These are phyloP conservation scores for Daktulosphaira vitifoliae DNA, from an alignment of 1,140 invertebrate genomes.

Conservation along the genomic window DNA sequence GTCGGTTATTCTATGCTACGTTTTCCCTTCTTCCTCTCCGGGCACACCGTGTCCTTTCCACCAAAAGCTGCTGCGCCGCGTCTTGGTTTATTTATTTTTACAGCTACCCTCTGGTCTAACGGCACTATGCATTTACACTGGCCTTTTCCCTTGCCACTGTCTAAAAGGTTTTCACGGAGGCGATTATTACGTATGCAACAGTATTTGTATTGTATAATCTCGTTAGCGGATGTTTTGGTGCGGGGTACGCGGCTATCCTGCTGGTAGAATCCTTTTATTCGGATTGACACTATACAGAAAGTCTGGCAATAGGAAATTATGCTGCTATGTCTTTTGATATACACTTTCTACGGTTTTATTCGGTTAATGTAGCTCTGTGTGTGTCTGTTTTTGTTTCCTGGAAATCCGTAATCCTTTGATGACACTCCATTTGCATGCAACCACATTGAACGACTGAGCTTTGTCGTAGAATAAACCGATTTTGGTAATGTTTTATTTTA, in stretches of 20 bases:
- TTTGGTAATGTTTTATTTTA: constrained; percentile 28
- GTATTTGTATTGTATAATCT: constrained; percentile 40
- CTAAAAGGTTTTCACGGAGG: constrained; percentile 38
- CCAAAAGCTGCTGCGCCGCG: not conserved
- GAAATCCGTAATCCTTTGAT: constrained; percentile 33
- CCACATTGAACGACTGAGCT: constrained; percentile 4
- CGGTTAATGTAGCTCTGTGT: constrained; percentile 26
- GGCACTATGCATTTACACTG: not conserved
- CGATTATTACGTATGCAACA: constrained; percentile 38
- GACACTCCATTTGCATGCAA: constrained; percentile 33
- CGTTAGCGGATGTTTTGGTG: constrained; percentile 37
- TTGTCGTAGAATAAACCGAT: constrained; percentile 19
- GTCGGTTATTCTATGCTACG: too few relatives aligned
- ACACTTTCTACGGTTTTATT: constrained; percentile 31
- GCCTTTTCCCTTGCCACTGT: constrained; percentile 1
- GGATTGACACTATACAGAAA: not conserved
- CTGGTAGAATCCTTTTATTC: constrained; percentile 24
- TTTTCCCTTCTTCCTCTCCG: not conserved
- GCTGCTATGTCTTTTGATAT: not conserved
- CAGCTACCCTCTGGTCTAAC: not conserved
- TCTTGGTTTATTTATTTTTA: constrained; percentile 22
- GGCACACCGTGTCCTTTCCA: too few relatives aligned
- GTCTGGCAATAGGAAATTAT: not conserved
- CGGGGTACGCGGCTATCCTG: not conserved
- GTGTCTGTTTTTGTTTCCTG: constrained; percentile 31